Percentiles rank a stretch among this genome's conserved stretches.
Evolutionary conservation across 2,797 vertebrate genomes (phyloP).

Genomic region (Eremophila alpestris): DNA sequence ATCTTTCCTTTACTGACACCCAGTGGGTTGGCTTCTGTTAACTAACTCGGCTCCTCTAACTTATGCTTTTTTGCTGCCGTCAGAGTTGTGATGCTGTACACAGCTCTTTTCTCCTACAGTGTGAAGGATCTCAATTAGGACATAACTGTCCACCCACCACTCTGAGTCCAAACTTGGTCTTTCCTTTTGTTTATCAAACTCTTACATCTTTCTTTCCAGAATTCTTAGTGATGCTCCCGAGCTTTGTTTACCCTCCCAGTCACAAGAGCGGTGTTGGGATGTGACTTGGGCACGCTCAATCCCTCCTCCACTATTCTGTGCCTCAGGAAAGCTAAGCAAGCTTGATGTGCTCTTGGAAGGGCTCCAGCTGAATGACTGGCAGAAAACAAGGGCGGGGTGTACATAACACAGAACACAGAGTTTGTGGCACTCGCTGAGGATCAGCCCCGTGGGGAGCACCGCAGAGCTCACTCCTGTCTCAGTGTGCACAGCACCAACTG

Average conservation of each 20-base stretch:
- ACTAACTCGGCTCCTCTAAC: background rate
- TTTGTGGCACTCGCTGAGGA: rapidly evolving
- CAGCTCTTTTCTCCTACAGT: background rate
- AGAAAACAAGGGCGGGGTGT: background rate
- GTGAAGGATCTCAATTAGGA: background rate
- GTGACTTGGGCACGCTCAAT: background rate
- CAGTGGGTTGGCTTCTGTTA: constrained; percentile 5
- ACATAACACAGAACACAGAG: background rate
- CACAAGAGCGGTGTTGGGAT: background rate
- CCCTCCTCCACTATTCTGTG: background rate
- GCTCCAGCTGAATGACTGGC: background rate
- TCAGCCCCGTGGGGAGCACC: rapidly evolving
- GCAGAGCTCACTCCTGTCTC: rapidly evolving
- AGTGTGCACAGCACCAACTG: rapidly evolving
- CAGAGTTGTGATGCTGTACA: background rate
- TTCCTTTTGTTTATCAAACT: background rate
- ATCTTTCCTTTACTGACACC: constrained; percentile 14
- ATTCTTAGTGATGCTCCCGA: background rate
- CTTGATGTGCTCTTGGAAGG: background rate
- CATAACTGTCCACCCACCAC: background rate
- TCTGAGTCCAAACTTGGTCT: background rate
- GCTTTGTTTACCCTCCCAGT: background rate
- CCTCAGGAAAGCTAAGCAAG: background rate
- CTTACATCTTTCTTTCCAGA: background rate
- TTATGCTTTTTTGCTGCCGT: background rate